Evolutionary conservation across 1,140 invertebrate species (phyloP).

Genomic region (Drosophila serrata): DNA sequence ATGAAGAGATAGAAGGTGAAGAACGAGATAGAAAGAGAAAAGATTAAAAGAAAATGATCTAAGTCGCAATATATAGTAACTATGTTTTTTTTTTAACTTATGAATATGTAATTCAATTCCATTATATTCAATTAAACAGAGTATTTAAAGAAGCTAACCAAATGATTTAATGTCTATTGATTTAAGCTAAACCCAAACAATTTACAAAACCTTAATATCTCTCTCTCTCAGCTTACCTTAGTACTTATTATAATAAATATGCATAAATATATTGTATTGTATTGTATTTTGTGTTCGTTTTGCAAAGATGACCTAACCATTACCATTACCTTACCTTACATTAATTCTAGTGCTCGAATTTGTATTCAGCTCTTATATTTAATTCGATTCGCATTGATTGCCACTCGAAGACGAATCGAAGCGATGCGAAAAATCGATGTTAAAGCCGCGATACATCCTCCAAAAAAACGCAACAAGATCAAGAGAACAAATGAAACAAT

Average conservation of each 20-base stretch:
- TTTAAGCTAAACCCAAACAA: conserved; percentile 59
- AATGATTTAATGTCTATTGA: conserved; percentile 81
- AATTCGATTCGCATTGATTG: conserved; percentile 74
- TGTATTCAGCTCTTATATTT: conserved; percentile 46
- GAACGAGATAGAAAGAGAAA: background rate
- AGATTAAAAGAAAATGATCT: conserved; percentile 37
- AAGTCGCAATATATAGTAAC: conserved; percentile 62
- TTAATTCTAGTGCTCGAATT: conserved; percentile 41
- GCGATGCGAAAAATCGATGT: conserved; percentile 10
- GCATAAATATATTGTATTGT: conserved; percentile 55
- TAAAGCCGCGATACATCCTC: conserved; percentile 50
- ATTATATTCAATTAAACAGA: conserved; percentile 75
- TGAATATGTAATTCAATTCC: conserved; percentile 60
- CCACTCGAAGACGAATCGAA: conserved; percentile 44
- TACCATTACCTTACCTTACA: conserved; percentile 48
- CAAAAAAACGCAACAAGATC: conserved; percentile 34
- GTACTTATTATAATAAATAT: conserved; percentile 47
- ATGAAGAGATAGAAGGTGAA: background rate
- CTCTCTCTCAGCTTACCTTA: conserved; percentile 52
- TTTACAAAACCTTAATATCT: conserved; percentile 21
- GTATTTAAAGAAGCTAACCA: conserved; percentile 73
- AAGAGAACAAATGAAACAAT: conserved; percentile 25
- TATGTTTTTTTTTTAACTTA: conserved; percentile 51
- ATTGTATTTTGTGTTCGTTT: conserved; percentile 72
- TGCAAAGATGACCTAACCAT: conserved; percentile 50